Conservation (phyloP, 2,113 vertebrate species). For the Xenopus tropicalis region DNA sequence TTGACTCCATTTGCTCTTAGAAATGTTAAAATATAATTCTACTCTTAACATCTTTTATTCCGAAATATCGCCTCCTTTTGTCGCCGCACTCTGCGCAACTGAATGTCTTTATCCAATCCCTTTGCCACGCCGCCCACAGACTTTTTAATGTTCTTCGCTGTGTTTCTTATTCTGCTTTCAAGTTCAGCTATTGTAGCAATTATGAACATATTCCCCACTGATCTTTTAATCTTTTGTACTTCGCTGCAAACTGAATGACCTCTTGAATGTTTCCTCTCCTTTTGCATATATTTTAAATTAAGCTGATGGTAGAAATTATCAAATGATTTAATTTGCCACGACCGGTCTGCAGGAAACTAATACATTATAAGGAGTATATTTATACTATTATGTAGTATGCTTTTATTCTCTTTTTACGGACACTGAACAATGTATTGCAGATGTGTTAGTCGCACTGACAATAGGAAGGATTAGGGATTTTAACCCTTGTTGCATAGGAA, state of each 20-base stretch:
- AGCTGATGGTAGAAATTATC: constrained; percentile 16
- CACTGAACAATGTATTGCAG: neutral
- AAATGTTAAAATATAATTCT: constrained; percentile 14
- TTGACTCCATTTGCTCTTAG: constrained; percentile 17
- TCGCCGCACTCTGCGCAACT: constrained; percentile 22
- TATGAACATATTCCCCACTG: constrained; percentile 39
- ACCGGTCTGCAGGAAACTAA: neutral
- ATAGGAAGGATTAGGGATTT: too few relatives aligned
- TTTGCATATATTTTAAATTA: constrained; percentile 17
- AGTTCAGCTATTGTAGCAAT: constrained; percentile 40
- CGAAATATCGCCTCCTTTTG: constrained; percentile 26
- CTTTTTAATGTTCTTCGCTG: constrained; percentile 25
- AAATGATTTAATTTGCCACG: constrained; percentile 13
- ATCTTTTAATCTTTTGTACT: constrained; percentile 42
- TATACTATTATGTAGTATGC: too few relatives aligned
- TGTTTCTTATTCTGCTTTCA: constrained; percentile 28
- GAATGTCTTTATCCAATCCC: constrained; percentile 30
- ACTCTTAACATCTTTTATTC: constrained; percentile 22
- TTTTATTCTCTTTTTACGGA: too few relatives aligned
- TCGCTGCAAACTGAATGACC: constrained; percentile 38
- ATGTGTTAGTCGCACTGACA: too few relatives aligned
- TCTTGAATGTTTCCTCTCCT: constrained; percentile 21
- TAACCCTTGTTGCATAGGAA: too few relatives aligned
- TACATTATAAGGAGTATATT: too few relatives aligned
- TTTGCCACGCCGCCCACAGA: constrained; percentile 25